Percentiles rank a stretch among this genome's conserved stretches.
Conservation (phyloP, 2,797 vertebrate genomes). For the Microctenopoma lineatum region DNA sequence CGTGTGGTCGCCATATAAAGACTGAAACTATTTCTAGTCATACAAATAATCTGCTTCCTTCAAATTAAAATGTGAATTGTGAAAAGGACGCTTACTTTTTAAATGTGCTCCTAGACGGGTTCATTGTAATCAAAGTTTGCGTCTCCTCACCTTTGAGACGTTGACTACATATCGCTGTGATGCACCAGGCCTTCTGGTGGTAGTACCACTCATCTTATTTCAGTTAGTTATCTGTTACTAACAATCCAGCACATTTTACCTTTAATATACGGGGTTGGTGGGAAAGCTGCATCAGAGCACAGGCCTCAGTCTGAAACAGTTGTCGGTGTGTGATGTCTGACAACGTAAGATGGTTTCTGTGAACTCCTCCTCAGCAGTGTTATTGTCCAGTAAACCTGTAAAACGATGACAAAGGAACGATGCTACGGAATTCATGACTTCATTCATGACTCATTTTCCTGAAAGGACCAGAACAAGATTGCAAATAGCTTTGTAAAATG, state of each 20-base stretch:
- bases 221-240: too few species aligned
- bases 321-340: not conserved
- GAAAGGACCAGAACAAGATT: not conserved
- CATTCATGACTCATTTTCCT: not conserved
- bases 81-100: too few species aligned
- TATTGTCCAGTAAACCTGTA: not conserved
- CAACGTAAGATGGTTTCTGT: not conserved
- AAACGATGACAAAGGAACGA: not conserved
- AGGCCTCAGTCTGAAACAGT: not conserved
- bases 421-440: not conserved
- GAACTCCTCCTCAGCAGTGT: not conserved
- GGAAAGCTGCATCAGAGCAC: not conserved
- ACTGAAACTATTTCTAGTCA: too few species aligned
- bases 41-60: not conserved
- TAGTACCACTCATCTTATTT: too few species aligned
- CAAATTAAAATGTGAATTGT: not conserved
- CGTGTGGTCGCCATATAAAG: not conserved
- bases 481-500: slow-evolving; percentile 1
- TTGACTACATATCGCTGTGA: not conserved
- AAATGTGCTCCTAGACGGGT: too few species aligned
- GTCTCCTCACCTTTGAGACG: not conserved
- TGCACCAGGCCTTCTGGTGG: not conserved
- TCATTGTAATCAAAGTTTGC: not conserved
- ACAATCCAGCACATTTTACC: not conserved
- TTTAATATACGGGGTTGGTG: too few species aligned